Percentiles rank a stretch among this genome's conserved stretches.
These are phyloP conservation scores for Drosophila melanica DNA, from an alignment of 1,140 invertebrate genomes.

Conservation along the genomic window DNA sequence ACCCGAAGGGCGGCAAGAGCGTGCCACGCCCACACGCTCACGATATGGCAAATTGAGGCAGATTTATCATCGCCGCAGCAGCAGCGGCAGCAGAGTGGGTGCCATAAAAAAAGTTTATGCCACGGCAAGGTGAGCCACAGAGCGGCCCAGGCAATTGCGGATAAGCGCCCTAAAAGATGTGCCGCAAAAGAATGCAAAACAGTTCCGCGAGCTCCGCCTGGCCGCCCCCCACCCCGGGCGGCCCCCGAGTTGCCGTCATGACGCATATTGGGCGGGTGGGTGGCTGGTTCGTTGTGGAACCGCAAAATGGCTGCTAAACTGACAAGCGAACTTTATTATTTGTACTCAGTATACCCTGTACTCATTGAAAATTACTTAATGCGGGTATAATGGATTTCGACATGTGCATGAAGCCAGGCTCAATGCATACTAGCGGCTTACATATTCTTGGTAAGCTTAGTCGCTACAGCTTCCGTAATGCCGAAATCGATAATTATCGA, in stretches of 20 bases:
- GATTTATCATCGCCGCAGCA: conserved; percentile 76
- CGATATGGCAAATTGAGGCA: conserved; percentile 82
- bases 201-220: background rate
- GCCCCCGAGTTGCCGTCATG: background rate
- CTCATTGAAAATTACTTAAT: too few relatives aligned
- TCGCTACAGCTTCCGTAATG: too few relatives aligned
- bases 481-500: too few relatives aligned
- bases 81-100: conserved; percentile 59
- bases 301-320: conserved; percentile 84
- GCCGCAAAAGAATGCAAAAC: conserved; percentile 56
- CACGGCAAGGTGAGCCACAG: conserved; percentile 59
- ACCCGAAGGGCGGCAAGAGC: conserved; percentile 12
- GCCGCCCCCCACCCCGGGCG: background rate
- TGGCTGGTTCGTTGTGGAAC: conserved; percentile 52
- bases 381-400: too few relatives aligned
- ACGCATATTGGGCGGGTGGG: conserved; percentile 51
- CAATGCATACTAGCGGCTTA: too few relatives aligned
- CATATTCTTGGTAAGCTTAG: too few relatives aligned
- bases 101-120: conserved; percentile 84
- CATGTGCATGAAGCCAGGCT: too few relatives aligned
- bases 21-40: conserved; percentile 45
- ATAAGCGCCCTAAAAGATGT: conserved; percentile 72
- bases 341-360: conserved; percentile 33
- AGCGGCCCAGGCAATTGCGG: conserved; percentile 67
- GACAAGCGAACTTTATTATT: conserved; percentile 84